A percentile compares a stretch with the other conserved stretches of the same genome.
These are phyloP conservation scores for Micrasema minimum DNA, from an alignment of 1,140 invertebrate genomes.

Conservation along the genomic window DNA sequence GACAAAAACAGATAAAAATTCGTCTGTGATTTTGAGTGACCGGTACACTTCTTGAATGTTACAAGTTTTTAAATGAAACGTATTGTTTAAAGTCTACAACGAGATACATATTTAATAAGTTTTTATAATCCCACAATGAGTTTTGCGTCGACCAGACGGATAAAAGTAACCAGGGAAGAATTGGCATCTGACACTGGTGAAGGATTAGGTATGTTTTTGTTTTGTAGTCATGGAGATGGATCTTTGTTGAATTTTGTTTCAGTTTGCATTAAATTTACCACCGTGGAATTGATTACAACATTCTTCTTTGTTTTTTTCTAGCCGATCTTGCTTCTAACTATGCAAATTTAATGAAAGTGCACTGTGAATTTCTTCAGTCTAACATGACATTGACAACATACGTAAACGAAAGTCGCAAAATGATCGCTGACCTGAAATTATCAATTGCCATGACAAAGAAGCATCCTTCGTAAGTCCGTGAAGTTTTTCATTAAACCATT, in stretches of 20 bases:
- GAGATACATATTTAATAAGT: not conserved
- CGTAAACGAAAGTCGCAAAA: constrained; percentile 62
- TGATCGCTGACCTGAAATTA: constrained; percentile 57
- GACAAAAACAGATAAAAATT: constrained; percentile 2
- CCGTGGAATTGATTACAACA: not conserved
- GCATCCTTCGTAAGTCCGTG: constrained; percentile 59
- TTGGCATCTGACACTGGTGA: constrained; percentile 37
- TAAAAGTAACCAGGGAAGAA: constrained; percentile 37
- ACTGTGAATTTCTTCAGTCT: constrained; percentile 60
- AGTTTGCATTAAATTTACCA: constrained; percentile 8
- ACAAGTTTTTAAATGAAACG: not conserved
- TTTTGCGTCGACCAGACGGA: constrained; percentile 18
- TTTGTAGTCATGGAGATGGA: constrained; percentile 41
- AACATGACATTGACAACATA: constrained; percentile 62
- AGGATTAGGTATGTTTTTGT: constrained; percentile 41
- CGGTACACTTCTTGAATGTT: constrained; percentile 9
- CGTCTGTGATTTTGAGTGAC: constrained; percentile 7
- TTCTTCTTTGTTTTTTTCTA: constrained; percentile 29
- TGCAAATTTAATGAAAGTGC: constrained; percentile 49
- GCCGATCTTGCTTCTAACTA: constrained; percentile 29
- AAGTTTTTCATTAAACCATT: constrained; percentile 50
- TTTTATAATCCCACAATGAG: constrained; percentile 34
- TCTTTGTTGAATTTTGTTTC: constrained; percentile 18
- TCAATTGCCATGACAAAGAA: constrained; percentile 58
- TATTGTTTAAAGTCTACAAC: not conserved